A percentile compares a stretch with the other conserved stretches of the same genome.
Conservation (phyloP, 92 coral and sea anemone species). For the Epizoanthus scotinus region DNA sequence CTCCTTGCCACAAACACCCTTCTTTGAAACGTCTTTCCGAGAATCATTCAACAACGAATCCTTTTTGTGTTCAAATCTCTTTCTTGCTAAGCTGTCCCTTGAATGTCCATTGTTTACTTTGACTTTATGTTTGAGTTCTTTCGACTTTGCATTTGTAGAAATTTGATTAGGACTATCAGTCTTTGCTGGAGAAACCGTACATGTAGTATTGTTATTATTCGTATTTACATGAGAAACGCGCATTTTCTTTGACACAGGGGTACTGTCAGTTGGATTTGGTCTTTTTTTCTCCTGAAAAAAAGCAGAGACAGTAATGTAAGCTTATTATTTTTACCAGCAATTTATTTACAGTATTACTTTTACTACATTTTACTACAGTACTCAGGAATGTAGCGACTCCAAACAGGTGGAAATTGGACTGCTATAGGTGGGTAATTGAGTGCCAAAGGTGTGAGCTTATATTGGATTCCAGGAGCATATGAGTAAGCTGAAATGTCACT, state of each 20-base stretch:
- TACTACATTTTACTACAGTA: too few relatives aligned
- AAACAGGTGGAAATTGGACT: too few relatives aligned
- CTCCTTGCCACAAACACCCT: not conserved
- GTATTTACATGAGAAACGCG: slow-evolving; percentile 73
- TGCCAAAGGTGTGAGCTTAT: too few relatives aligned
- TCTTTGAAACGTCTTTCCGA: slow-evolving; percentile 12
- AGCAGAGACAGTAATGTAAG: too few relatives aligned
- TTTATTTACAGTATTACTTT: too few relatives aligned
- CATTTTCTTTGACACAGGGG: slow-evolving; percentile 72
- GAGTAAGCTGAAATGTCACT: too few relatives aligned
- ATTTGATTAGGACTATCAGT: slow-evolving; percentile 7
- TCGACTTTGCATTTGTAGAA: slow-evolving; percentile 11
- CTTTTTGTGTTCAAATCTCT: slow-evolving; percentile 35
- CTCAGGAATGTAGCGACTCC: too few relatives aligned
- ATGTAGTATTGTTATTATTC: slow-evolving; percentile 68
- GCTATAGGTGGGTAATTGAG: too few relatives aligned
- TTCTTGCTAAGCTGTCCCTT: slow-evolving; percentile 10
- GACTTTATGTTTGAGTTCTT: slow-evolving; percentile 9
- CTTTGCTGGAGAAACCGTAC: slow-evolving; percentile 27
- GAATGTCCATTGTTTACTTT: slow-evolving; percentile 32
- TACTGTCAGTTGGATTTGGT: slow-evolving; percentile 40
- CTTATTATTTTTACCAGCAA: not conserved
- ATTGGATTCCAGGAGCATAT: too few relatives aligned
- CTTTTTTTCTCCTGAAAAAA: slow-evolving; percentile 41
- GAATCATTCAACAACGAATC: slow-evolving; percentile 13